Base-by-base conservation (phyloP, 2,888 invertebrate genomes). In the Gnatocerus cornutus region DNA sequence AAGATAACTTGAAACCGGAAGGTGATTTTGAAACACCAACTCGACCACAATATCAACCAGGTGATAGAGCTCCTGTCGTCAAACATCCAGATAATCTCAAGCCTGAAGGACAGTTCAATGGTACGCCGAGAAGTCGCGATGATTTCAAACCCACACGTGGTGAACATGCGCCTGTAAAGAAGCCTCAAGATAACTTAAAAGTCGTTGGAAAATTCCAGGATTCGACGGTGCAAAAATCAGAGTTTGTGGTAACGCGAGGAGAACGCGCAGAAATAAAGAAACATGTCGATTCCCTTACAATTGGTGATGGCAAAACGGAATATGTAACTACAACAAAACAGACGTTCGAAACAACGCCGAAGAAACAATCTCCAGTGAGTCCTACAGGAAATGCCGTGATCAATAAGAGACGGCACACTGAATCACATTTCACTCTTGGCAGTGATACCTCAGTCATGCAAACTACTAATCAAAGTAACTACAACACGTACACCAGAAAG, bases 371-470 rank as follows among this genome's bases (percentile, higher is more conserved):
- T 77, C 79, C 76, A 52, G 85, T 86, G 46, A 86, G 87, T 29
- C 87, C 87, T 71, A 87, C 84, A 81, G 85, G 87, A 5, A 71
- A 69, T 8, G 72, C 76, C 0, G 71, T 76, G 9, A 85, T 87
- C 12, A 89, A 89, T 68, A 89, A 87, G 62, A 85, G 89, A 74
- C 88, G 87, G 10, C 89, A 92, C 77, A 89, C 90, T 83, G 91
- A 92, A 83, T 92, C 93, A 0, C 90, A 90, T 68, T 88, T 92
- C 62, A 86, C 85, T 6, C 80, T 91, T 13, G 91, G 91, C 0
- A 87, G 86, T 75, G 90, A 91, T 71, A 85, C 80, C 0, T 79
- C 85, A 0, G 82, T 84, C 8, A 86, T 88, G 82, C 87, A 86
- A 75, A 89, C 89, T 3, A 89, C 90, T 0, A 88, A 89, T 80